phyloP scores from a whole-genome alignment of 2,888 invertebrate genomes.

The Rotaria sp. region DNA sequence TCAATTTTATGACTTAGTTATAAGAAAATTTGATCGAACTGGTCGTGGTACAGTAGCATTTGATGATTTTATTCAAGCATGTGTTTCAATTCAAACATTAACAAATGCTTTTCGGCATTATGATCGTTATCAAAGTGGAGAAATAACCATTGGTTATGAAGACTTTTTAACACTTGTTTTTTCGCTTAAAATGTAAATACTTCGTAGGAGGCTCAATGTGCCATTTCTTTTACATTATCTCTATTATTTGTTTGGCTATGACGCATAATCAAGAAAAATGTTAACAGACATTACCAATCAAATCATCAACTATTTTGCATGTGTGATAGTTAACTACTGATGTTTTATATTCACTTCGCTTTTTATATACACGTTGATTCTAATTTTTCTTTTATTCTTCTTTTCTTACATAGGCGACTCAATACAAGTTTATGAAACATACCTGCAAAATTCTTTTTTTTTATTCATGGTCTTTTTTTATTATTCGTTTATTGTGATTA shows the following conservation, averaged over 20 bases:
- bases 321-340: too few species aligned
- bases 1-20: constrained; percentile 68
- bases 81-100: constrained; percentile 78
- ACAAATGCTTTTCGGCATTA: constrained; percentile 77
- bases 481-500: background rate
- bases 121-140: constrained; percentile 86
- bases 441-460: background rate
- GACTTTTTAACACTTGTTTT: constrained; percentile 84
- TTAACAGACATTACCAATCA: too few species aligned
- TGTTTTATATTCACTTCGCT: too few species aligned
- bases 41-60: constrained; percentile 82
- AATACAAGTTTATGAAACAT: background rate
- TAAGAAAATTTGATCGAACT: constrained; percentile 85
- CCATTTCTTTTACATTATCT: background rate
- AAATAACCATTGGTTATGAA: constrained; percentile 87
- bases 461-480: background rate
- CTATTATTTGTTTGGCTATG: background rate
- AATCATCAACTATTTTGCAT: too few species aligned
- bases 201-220: background rate
- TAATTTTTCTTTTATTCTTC: background rate
- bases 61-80: constrained; percentile 96
- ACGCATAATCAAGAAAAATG: too few species aligned
- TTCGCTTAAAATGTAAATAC: constrained; percentile 44
- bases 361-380: background rate
- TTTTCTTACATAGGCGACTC: background rate